Conservation (phyloP, 2,113 vertebrate species). For the Tetrao urogallus region DNA sequence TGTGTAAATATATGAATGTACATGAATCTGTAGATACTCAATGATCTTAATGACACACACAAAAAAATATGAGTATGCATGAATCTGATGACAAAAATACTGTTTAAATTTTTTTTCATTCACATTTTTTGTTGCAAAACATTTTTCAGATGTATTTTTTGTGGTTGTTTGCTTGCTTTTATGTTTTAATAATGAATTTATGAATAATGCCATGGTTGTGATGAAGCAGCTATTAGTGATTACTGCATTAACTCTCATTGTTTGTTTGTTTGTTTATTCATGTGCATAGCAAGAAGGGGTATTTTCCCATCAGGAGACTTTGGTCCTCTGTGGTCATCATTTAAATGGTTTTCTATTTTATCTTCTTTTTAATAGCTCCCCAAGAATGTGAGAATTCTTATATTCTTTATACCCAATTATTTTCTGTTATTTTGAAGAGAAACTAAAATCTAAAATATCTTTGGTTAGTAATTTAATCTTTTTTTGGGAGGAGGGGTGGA, state of each 20-base stretch:
- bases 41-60: background rate
- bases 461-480: background rate
- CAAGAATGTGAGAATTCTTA: background rate
- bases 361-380: background rate
- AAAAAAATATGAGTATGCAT: background rate
- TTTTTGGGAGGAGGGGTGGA: background rate
- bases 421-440: background rate
- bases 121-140: background rate
- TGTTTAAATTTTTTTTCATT: background rate
- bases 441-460: background rate
- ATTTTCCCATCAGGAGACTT: background rate
- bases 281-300: background rate
- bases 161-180: background rate
- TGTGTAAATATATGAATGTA: background rate
- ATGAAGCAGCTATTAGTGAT: background rate
- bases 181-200: background rate
- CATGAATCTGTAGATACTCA: background rate
- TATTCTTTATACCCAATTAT: background rate
- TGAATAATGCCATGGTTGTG: background rate
- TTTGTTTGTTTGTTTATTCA: background rate
- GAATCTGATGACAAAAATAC: background rate
- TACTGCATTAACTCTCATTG: background rate
- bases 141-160: background rate
- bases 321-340: background rate
- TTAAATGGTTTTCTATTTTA: background rate